phyloP scores from a whole-genome alignment of 2,888 invertebrate species.

The Platerodrilus igneus region DNA sequence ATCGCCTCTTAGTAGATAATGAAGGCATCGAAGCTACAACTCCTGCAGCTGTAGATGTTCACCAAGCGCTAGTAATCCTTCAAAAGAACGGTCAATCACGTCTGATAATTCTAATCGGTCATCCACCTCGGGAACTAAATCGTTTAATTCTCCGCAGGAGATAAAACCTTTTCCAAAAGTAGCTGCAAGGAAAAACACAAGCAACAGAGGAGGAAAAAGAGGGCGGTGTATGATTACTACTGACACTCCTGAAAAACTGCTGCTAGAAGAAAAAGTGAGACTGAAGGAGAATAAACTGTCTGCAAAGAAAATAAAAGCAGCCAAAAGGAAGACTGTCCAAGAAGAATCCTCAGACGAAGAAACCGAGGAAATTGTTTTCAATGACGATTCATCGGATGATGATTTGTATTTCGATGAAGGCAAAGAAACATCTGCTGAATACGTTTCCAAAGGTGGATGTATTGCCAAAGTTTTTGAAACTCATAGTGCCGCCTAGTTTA shows the following conservation, averaged over 20 bases:
- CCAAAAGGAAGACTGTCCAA: background rate
- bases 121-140: too few relatives aligned
- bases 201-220: constrained; percentile 1
- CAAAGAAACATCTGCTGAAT: constrained; percentile 3
- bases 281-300: constrained; percentile 1
- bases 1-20: background rate
- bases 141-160: constrained; percentile 3
- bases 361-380: constrained; percentile 2
- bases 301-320: background rate
- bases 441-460: constrained; percentile 16
- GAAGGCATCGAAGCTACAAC: background rate
- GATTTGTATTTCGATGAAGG: constrained; percentile 2
- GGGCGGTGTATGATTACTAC: constrained; percentile 6
- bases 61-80: background rate
- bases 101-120: too few relatives aligned
- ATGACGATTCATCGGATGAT: constrained; percentile 15
- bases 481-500: too few relatives aligned
- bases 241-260: constrained; percentile 2
- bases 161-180: constrained; percentile 10
- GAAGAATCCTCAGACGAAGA: constrained; percentile 3
- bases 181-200: constrained; percentile 1
- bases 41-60: background rate
- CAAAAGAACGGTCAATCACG: too few relatives aligned
- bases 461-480: too few relatives aligned
- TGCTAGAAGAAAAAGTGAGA: constrained; percentile 7